phyloP scores from a whole-genome alignment of 2,113 vertebrate genomes.

The Mixornis gularis region DNA sequence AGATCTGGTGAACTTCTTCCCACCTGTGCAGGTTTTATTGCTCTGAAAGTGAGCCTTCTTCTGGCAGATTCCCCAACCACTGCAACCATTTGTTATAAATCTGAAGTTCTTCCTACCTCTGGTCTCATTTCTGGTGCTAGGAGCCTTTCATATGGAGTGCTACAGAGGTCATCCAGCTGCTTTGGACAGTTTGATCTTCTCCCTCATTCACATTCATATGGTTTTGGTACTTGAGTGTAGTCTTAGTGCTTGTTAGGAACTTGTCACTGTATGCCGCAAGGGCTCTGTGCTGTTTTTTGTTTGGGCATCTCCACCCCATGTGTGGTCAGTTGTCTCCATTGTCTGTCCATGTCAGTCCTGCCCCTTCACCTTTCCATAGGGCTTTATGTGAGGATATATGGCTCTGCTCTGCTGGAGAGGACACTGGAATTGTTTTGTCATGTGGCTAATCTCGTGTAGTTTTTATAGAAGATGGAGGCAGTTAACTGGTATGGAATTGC shows the following conservation, averaged over 20 bases:
- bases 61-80: neutral
- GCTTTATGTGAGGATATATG: neutral
- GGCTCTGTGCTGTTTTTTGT: neutral
- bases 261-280: neutral
- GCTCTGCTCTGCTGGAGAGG: neutral
- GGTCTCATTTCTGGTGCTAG: neutral
- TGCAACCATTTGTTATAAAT: neutral
- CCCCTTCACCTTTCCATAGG: neutral
- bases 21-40: neutral
- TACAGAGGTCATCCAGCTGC: neutral
- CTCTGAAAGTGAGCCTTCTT: neutral
- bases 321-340: neutral
- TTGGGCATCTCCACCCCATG: neutral
- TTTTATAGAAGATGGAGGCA: neutral
- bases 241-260: neutral
- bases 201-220: neutral
- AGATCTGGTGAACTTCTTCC: neutral
- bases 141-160: neutral
- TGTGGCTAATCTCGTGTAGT: neutral
- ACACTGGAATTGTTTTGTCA: neutral
- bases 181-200: neutral
- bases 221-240: neutral
- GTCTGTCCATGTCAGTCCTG: fast-evolving
- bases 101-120: neutral
- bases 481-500: neutral